Evolutionary conservation across 2,888 invertebrate species (phyloP), one percentile per base, ranked within the genome.

Genomic region (Beris morrisii): DNA sequence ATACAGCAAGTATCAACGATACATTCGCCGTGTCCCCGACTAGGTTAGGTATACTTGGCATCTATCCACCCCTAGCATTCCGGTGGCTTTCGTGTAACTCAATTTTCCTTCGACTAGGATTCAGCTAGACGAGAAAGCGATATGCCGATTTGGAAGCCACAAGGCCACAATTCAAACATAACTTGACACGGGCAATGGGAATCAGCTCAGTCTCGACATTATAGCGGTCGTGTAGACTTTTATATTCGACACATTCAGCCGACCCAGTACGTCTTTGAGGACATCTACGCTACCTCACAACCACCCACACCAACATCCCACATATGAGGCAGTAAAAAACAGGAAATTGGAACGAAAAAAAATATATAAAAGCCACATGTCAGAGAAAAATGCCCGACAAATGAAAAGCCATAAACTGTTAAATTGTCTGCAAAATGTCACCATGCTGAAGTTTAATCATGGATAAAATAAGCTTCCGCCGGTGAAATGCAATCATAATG

Each of bases 401-500:
- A 68, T 65, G 67, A 65, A 68, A 65, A 68, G 67, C 61, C 65
- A 68, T 68, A 68, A 68, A 68, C 68, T 68, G 68, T 68, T 68
- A 68, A 68, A 68, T 68, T 57, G 68, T 68, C 68, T 68, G 68
- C 68, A 46, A 68, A 68, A 68, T 68, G 68, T 66, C 68, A 64
- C 68, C 58, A 52, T 53, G 63, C 45, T 66, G 68, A 68, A 61
- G 68, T 68, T 68, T 66, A 68, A 68, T 68, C 68, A 68, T 68
- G 68, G 68, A 68, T 68, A 66, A 68, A 68, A 68, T 68, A 68
- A 68, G 68, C 66, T 66, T 68, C 68, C 68, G 68, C 38, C 65
- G 63, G 50, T 44, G 43, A 53, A 68, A 65, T 66, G 63, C 65
- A 65, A 56, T 65, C 68, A 68, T 66, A 66, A 68, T 68, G 53